phyloP scores from a whole-genome alignment of 1,140 invertebrate species.

The Helicoverpa zea region DNA sequence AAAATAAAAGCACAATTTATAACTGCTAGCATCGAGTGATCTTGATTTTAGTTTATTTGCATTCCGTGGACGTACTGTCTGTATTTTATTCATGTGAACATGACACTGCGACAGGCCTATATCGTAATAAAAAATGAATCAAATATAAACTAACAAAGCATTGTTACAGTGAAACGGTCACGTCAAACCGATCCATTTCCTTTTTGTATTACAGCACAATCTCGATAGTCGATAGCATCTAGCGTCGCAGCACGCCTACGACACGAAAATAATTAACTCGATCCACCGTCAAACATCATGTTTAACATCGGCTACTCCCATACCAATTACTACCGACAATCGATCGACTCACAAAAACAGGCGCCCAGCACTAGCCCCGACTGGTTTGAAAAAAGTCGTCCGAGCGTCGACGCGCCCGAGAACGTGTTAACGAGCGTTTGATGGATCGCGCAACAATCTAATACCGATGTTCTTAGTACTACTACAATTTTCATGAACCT shows the following conservation, averaged over 20 bases:
- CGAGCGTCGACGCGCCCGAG: constrained; percentile 49
- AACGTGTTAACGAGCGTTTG: constrained; percentile 81
- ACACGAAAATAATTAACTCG: constrained; percentile 85
- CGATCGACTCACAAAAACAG: constrained; percentile 72
- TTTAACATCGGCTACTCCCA: constrained; percentile 81
- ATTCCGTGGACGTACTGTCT: constrained; percentile 46
- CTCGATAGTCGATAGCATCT: constrained; percentile 77
- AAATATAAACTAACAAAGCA: constrained; percentile 61
- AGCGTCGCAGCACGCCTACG: constrained; percentile 70
- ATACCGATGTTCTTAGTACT: constrained; percentile 63
- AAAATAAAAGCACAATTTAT: constrained; percentile 60
- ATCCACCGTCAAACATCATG: constrained; percentile 79
- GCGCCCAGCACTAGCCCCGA: constrained; percentile 71
- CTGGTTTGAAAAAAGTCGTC: constrained; percentile 69
- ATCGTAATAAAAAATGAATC: constrained; percentile 48
- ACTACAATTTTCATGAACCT: constrained; percentile 64
- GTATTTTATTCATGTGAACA: constrained; percentile 45
- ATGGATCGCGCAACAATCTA: constrained; percentile 79
- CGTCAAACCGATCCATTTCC: constrained; percentile 71
- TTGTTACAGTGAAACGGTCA: constrained; percentile 57
- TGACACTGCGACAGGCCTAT: constrained; percentile 15
- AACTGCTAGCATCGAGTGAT: constrained; percentile 49
- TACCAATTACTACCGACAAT: constrained; percentile 82
- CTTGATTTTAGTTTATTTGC: constrained; percentile 58
- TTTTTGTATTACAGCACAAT: constrained; percentile 72